phyloP scores from a whole-genome alignment of 2,113 vertebrate species.

The Rhodinocichla rosea region DNA sequence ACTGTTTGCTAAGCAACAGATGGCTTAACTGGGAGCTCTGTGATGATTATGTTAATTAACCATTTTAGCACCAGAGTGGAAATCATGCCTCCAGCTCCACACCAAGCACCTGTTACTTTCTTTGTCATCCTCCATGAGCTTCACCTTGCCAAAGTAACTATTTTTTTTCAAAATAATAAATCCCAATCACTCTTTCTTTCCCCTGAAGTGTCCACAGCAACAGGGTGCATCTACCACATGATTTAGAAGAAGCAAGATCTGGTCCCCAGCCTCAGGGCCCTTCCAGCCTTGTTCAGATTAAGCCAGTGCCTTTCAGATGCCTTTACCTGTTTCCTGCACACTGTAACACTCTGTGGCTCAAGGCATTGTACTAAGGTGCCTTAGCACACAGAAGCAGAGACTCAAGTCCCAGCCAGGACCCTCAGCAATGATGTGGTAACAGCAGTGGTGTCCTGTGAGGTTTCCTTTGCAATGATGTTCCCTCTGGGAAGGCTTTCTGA shows the following conservation, averaged over 20 bases:
- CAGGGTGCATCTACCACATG: neutral
- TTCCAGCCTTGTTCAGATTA: neutral
- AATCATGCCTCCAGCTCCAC: neutral
- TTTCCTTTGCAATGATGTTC: neutral
- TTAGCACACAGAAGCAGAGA: neutral
- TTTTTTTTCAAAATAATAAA: neutral
- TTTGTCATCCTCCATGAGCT: neutral
- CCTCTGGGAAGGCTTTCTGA: neutral
- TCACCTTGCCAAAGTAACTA: neutral
- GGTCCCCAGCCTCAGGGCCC: neutral
- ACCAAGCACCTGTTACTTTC: constrained; percentile 5
- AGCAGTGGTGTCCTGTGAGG: neutral
- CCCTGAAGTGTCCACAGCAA: neutral
- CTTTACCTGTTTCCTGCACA: neutral
- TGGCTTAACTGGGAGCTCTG: constrained; percentile 52
- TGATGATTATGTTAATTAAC: constrained; percentile 44
- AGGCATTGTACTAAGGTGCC: neutral
- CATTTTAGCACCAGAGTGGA: constrained; percentile 13
- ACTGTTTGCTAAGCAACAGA: constrained; percentile 54
- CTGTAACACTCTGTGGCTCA: neutral
- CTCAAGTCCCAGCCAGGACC: neutral
- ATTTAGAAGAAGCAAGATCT: neutral
- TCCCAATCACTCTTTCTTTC: neutral
- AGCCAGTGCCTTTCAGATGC: neutral
- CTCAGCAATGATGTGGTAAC: neutral